Percentiles rank a stretch among this genome's conserved stretches.
These are phyloP conservation scores for Bos javanicus DNA, from an alignment of 2,113 vertebrate species.

Conservation along the genomic window DNA sequence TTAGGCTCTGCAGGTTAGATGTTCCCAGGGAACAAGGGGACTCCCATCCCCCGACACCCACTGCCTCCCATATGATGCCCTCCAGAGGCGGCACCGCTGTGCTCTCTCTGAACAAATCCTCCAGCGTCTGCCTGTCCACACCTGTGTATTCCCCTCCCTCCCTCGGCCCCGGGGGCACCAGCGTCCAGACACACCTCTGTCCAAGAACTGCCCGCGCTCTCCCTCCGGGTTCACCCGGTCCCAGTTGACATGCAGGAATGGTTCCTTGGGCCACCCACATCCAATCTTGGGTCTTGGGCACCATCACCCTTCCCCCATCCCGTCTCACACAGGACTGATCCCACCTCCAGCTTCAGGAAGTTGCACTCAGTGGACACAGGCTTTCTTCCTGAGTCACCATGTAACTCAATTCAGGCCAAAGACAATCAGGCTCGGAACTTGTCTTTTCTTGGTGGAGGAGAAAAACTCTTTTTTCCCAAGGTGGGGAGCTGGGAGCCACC, in stretches of 20 bases:
- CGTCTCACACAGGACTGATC: fast-evolving
- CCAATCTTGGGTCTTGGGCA: neutral
- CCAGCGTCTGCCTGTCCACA: neutral
- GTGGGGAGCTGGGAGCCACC: fast-evolving
- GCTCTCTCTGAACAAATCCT: neutral
- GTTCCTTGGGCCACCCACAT: neutral
- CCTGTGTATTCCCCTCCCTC: fast-evolving
- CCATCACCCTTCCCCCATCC: neutral
- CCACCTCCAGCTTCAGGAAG: neutral
- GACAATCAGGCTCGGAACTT: neutral
- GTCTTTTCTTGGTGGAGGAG: neutral
- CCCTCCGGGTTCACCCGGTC: too few relatives aligned
- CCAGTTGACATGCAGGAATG: fast-evolving
- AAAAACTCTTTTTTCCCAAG: neutral
- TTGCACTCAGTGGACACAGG: neutral
- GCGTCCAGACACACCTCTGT: neutral
- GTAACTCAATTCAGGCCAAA: neutral
- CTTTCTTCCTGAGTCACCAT: neutral
- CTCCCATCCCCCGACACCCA: fast-evolving
- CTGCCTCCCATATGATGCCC: neutral
- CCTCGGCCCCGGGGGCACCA: fast-evolving
- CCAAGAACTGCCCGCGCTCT: neutral
- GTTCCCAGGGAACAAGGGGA: neutral
- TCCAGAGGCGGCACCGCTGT: neutral
- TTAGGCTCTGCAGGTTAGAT: neutral